These are phyloP conservation scores for Hipposideros armiger DNA, from an alignment of 2,113 vertebrate species.

Conservation along the genomic window DNA sequence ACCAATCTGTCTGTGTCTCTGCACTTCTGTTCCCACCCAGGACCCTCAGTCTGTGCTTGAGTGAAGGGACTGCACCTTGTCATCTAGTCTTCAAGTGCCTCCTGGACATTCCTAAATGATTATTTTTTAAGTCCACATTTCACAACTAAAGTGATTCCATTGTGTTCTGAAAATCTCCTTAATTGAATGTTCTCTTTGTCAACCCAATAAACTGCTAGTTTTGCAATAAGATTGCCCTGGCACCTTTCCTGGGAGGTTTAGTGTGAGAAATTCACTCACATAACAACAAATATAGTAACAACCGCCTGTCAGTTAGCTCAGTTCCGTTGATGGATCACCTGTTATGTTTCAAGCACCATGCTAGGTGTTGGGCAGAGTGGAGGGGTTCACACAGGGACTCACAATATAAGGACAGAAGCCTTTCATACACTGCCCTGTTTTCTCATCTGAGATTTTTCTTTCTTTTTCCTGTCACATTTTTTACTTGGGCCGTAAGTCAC, in stretches of 20 bases:
- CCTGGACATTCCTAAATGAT: conserved; percentile 61
- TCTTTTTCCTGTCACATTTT: neutral
- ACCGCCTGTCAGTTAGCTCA: neutral
- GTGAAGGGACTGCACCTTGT: neutral
- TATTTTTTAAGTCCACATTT: conserved; percentile 70
- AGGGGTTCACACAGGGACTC: rapidly evolving
- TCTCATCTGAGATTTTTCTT: neutral
- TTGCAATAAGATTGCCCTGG: conserved; percentile 80
- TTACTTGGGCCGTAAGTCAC: neutral
- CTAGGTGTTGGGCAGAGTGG: too few species aligned
- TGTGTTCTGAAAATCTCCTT: conserved; percentile 74
- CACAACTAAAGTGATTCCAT: conserved; percentile 73
- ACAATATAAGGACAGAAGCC: too few species aligned
- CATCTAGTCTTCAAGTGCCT: conserved; percentile 4
- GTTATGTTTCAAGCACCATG: neutral
- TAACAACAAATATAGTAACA: conserved; percentile 14
- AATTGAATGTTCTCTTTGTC: conserved; percentile 83
- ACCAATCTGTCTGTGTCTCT: neutral
- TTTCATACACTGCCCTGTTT: neutral
- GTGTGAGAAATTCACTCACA: conserved; percentile 54
- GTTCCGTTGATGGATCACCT: neutral
- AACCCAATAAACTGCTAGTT: conserved; percentile 75
- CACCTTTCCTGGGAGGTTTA: conserved; percentile 71
- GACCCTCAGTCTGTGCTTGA: neutral
- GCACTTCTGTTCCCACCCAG: neutral